Evolutionary conservation across 2,888 invertebrate genomes (phyloP).

Genomic region (Nebria salina): DNA sequence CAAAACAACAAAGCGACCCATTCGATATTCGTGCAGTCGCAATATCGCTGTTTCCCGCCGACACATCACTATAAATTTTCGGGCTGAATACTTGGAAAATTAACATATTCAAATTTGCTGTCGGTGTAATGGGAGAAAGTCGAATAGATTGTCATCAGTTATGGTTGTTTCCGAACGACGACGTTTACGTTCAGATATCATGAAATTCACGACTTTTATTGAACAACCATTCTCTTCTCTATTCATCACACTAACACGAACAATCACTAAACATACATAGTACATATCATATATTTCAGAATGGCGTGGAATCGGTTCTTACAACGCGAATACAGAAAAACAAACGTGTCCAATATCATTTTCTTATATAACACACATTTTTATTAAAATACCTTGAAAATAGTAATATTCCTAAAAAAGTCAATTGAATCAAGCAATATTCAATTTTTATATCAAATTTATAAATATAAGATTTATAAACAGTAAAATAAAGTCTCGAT

Average conservation of each 20-base stretch:
- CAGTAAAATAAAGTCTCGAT: no score
- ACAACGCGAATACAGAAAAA: background rate
- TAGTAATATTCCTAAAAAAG: no score
- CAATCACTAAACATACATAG: background rate
- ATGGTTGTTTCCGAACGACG: conserved; percentile 56
- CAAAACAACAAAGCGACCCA: conserved; percentile 20
- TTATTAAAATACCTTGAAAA: no score
- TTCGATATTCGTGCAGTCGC: conserved; percentile 15
- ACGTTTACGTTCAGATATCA: conserved; percentile 51
- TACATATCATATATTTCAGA: background rate
- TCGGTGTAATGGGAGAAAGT: conserved; percentile 56
- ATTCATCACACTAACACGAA: conserved; percentile 13
- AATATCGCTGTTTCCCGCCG: conserved; percentile 55
- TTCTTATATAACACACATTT: no score
- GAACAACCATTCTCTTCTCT: conserved; percentile 16
- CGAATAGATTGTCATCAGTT: conserved; percentile 58
- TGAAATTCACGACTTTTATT: conserved; percentile 34
- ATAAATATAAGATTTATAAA: no score
- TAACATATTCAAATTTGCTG: conserved; percentile 58
- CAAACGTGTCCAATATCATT: background rate
- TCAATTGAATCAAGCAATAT: no score
- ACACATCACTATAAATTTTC: conserved; percentile 59
- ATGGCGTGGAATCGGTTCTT: background rate
- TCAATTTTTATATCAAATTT: no score
- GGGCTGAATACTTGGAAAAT: conserved; percentile 55